Evolutionary conservation across 2,888 invertebrate species (phyloP), one percentile per base, ranked within the genome.

Genomic region (Meteorus colon): DNA sequence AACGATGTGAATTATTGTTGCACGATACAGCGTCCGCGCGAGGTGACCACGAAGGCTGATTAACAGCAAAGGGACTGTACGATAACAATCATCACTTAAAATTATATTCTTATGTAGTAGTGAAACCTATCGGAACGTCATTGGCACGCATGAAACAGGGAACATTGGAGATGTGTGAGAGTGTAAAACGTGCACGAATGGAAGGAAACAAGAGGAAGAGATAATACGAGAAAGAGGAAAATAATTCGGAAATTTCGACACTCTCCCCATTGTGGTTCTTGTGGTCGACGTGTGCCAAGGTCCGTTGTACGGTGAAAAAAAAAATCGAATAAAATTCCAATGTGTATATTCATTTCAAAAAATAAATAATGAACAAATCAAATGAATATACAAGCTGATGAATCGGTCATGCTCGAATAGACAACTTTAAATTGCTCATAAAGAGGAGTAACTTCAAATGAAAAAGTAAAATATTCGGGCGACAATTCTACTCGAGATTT

Each of bases 71-170:
- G 31, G 31, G 31, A 55, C 51, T 55, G 10, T 55, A 62, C 62
- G 62, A 62, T 62, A 62, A 62, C 62, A 62, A 62, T 62, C 62
- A 62, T 62, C 29, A 62, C 29, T 62, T 62, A 62, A 70, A 16
- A 62, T 70, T 8, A 37, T 73, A 78, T 45, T 41, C n/a, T 4
- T 55, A 55, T 55, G 59, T 59, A 8, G 55, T 45, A 62, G 66
- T 19, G 19, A 55, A 55, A 51, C 68, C 67, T 74, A 73, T 77
- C 65, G 48, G 70, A 12, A 10, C 69, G 73, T 66, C 74, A 55
- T 55, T n/a, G 67, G 62, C 24, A 55, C 19, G 19, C 55, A 55
- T 55, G 71, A 69, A 45, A 37, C 70, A 62, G 62, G 63, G 75
- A 29, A 29, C 27, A 62, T 62, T 62, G 27, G 16, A 62, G 16